A percentile compares a stretch with the other conserved stretches of the same genome.
These are phyloP conservation scores for Drosophila sordidapex DNA, from an alignment of 2,888 invertebrate genomes.

Conservation along the genomic window DNA sequence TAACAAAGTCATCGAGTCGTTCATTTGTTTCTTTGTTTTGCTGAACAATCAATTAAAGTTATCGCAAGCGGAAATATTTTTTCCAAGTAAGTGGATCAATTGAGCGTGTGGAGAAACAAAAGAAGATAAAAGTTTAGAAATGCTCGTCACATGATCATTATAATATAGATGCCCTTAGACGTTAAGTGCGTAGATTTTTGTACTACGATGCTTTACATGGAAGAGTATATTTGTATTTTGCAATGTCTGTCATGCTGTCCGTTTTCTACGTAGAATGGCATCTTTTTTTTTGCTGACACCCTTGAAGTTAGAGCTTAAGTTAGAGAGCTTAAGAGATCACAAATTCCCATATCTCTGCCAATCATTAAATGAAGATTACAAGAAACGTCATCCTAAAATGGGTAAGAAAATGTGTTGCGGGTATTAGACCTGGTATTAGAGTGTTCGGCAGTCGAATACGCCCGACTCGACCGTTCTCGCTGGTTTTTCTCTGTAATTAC, in stretches of 20 bases:
- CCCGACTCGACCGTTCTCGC: neutral
- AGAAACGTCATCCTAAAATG: too few relatives aligned
- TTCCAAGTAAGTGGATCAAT: constrained; percentile 49
- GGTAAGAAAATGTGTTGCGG: too few relatives aligned
- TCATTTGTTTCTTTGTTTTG: constrained; percentile 14
- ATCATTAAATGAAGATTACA: too few relatives aligned
- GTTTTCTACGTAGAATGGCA: neutral
- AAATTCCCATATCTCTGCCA: too few relatives aligned
- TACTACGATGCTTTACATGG: neutral
- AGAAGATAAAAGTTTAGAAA: constrained; percentile 14
- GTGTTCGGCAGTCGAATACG: neutral
- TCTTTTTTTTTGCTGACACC: neutral
- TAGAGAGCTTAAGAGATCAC: too few relatives aligned
- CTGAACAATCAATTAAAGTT: constrained; percentile 37
- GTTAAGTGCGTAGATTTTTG: constrained; percentile 13
- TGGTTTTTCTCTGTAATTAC: constrained; percentile 32
- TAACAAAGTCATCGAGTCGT: constrained; percentile 33
- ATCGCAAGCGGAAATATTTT: constrained; percentile 33
- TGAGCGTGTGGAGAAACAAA: constrained; percentile 12
- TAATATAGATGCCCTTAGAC: constrained; percentile 9
- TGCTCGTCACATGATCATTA: constrained; percentile 19
- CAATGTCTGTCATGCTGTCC: neutral
- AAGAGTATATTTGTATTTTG: neutral
- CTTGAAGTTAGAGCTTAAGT: neutral
- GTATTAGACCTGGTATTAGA: too few relatives aligned